Base-by-base conservation (phyloP, 23 tunicate species). In the Aplidium turbinatum region DNA sequence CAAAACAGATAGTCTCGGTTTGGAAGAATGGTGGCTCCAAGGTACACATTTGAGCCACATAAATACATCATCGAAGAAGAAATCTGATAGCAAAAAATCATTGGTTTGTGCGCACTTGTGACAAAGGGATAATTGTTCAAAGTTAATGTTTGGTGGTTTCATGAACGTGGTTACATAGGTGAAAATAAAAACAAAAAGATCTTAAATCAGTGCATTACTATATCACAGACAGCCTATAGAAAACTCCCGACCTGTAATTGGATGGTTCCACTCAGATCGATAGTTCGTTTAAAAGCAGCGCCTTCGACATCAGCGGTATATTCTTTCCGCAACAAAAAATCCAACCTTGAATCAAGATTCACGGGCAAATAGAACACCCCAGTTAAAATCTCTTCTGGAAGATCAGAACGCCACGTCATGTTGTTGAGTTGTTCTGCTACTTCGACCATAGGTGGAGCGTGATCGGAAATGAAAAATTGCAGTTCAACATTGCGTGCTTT, bases 51-150 rank as follows among this genome's bases (percentile, higher is more conserved):
- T 66, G 18, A 7, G 52, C 38, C 29, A 23, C 73, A 66, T 7
- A 66, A 11, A 16, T 66, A 52, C 73, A 4, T 38, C 73, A 38
- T 66, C 4, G 51, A 36, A 9, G 73, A 23, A 7, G 73, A 38
- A 3, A 66, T 7, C 73, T 66, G 73, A 66, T 35, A 66, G 38
- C n/a, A n/a, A n/a, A n/a, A n/a, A n/a, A n/a, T n/a, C n/a, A n/a
- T n/a, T n/a, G n/a, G n/a, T n/a, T n/a, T n/a, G n/a, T n/a, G n/a
- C n/a, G n/a, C n/a, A n/a, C n/a, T n/a, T n/a, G n/a, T n/a, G n/a
- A n/a, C n/a, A n/a, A n/a, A n/a, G 11, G 50, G 50, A 9, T 42
- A 11, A 16, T 42, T 42, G 13, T 11, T 42, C 50, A 16, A 42
- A 11, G 16, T 42, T 16, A 42, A 11, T 11, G 16, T 42, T 42